phyloP scores from a whole-genome alignment of 2,113 vertebrate genomes.

The Tragelaphus strepsiceros region DNA sequence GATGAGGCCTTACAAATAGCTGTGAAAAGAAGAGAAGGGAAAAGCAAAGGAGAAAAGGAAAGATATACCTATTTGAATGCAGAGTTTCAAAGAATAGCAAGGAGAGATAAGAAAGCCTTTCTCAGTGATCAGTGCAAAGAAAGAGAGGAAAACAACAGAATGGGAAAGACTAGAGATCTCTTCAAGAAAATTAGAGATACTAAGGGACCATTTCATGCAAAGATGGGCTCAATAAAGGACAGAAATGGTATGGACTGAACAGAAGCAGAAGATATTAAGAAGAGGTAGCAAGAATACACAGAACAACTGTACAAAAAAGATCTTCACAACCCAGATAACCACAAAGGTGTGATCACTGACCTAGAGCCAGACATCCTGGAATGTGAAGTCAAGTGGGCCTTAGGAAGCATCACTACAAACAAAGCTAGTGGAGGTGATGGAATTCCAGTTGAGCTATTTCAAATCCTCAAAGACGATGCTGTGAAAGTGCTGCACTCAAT shows the following conservation, averaged over 20 bases:
- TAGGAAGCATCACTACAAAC: neutral
- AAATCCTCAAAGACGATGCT: neutral
- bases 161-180: neutral
- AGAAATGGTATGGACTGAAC: neutral
- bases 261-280: neutral
- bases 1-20: neutral
- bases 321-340: neutral
- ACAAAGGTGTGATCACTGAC: neutral
- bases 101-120: neutral
- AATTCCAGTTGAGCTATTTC: neutral
- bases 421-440: neutral
- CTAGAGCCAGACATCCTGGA: neutral
- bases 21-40: neutral
- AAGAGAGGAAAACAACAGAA: neutral
- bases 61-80: neutral
- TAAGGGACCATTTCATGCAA: neutral
- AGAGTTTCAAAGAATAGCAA: neutral
- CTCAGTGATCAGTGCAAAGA: neutral
- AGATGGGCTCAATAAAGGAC: neutral
- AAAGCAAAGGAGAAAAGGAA: neutral
- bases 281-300: neutral
- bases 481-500: neutral
- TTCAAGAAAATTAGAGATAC: neutral
- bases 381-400: neutral
- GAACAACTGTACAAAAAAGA: neutral